A percentile compares a stretch with the other conserved stretches of the same genome.
These are phyloP conservation scores for Todus mexicanus DNA, from an alignment of 2,797 vertebrate genomes.

Conservation along the genomic window DNA sequence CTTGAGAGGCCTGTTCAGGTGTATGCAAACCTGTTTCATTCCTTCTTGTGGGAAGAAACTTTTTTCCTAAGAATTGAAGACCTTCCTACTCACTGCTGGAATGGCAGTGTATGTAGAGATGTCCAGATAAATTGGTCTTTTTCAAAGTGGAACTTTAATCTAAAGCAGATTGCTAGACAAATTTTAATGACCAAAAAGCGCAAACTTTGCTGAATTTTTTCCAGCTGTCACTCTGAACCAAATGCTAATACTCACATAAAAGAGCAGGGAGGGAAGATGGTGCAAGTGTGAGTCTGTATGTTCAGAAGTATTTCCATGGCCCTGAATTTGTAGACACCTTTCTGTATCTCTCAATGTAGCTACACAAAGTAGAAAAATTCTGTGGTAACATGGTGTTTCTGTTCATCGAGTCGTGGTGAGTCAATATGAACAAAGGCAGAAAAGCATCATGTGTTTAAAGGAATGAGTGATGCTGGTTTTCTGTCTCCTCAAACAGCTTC, in stretches of 20 bases:
- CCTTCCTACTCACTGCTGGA: background rate
- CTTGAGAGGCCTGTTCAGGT: background rate
- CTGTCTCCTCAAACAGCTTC: constrained; percentile 50
- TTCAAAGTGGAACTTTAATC: background rate
- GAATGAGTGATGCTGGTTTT: constrained; percentile 48
- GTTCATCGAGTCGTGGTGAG: constrained; percentile 24
- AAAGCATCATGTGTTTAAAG: constrained; percentile 56
- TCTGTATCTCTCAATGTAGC: background rate
- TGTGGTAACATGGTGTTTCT: background rate
- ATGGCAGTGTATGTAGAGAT: background rate
- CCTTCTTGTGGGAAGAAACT: background rate
- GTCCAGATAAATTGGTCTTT: background rate
- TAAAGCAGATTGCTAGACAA: background rate
- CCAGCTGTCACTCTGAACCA: background rate
- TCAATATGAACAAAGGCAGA: constrained; percentile 49
- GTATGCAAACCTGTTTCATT: background rate
- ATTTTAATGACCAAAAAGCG: background rate
- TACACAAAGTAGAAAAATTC: constrained; percentile 24
- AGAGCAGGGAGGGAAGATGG: background rate
- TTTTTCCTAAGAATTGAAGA: background rate
- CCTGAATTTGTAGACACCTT: background rate
- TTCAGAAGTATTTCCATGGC: background rate
- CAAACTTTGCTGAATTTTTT: background rate
- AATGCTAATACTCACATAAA: background rate
- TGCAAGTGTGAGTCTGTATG: background rate